Conservation (phyloP, 2,113 vertebrate species). For the Maccullochella peelii region DNA sequence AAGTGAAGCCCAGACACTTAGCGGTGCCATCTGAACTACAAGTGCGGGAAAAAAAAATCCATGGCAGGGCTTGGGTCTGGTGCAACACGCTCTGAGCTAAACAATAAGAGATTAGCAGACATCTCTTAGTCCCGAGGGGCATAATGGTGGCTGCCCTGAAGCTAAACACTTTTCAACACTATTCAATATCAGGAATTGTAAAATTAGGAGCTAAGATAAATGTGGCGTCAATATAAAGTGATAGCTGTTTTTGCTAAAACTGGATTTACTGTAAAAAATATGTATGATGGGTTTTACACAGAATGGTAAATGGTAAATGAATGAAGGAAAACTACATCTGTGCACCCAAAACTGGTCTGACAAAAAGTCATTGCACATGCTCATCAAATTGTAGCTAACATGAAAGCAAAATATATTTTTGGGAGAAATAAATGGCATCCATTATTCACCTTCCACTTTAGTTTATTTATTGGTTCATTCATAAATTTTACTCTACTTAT, state of each 20-base stretch:
- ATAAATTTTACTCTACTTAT: neutral
- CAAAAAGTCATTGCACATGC: neutral
- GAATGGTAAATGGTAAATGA: neutral
- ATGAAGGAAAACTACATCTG: no score
- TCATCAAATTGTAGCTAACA: neutral
- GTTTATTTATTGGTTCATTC: no score
- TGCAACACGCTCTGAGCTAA: neutral
- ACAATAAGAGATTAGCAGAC: constrained; percentile 39
- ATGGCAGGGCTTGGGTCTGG: neutral
- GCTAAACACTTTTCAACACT: neutral
- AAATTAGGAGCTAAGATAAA: neutral
- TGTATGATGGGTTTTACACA: neutral
- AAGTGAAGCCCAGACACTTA: constrained; percentile 58
- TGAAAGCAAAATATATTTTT: neutral
- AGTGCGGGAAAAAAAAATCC: constrained; percentile 2
- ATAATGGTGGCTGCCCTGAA: neutral
- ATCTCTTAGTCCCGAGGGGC: constrained; percentile 2
- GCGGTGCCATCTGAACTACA: constrained; percentile 49
- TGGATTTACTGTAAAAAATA: neutral
- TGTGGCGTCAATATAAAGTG: neutral
- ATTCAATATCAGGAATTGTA: neutral
- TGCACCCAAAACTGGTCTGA: neutral
- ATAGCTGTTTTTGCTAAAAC: neutral
- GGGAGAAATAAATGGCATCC: neutral
- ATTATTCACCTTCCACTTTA: neutral